Evolutionary conservation across 2,797 vertebrate species (phyloP).

Genomic region (Odontamblyopus rebecca): DNA sequence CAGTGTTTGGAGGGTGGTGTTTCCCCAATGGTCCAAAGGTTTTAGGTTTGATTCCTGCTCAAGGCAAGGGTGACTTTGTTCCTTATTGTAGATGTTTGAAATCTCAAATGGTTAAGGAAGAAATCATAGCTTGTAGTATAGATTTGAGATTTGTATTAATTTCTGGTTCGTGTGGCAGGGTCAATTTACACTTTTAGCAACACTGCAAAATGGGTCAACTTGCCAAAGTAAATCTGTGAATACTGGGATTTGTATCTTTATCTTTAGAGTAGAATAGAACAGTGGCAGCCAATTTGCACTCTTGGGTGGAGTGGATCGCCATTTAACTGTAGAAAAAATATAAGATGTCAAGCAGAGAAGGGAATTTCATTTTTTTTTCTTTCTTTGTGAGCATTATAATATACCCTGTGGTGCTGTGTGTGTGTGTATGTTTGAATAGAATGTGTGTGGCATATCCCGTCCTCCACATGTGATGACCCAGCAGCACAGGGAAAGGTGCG

Average conservation of each 20-base stretch:
- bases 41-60: no score
- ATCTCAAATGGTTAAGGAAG: background rate
- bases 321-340: background rate
- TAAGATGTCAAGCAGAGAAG: background rate
- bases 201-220: no score
- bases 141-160: background rate
- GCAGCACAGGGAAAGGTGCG: conserved; percentile 22
- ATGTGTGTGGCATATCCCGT: conserved; percentile 9
- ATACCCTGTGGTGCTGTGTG: background rate
- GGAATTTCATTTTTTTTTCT: background rate
- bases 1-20: no score
- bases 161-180: background rate
- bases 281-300: background rate
- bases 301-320: background rate
- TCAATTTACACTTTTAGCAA: background rate
- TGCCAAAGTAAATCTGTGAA: background rate
- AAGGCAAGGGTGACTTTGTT: no score
- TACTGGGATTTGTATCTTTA: background rate
- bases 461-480: conserved; percentile 11
- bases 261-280: no score
- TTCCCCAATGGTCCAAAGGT: no score
- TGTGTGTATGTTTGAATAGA: conserved; percentile 7
- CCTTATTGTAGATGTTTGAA: background rate
- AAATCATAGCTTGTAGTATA: background rate
- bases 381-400: background rate